Conservation (phyloP, 2,797 vertebrate species). For the Cyclopterus lumpus region DNA sequence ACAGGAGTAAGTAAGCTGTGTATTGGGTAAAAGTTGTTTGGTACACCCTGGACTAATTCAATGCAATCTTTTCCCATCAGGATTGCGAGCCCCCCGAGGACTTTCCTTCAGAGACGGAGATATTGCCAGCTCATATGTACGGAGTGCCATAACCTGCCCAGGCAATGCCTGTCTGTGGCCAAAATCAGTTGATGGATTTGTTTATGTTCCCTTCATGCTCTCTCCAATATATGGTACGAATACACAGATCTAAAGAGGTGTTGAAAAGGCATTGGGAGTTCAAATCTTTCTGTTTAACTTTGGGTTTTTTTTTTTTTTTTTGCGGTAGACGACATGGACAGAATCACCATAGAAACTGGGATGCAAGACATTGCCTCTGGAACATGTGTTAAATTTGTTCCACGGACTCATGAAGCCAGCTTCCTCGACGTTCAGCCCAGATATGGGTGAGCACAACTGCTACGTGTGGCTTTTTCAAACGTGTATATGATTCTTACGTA, state of each 20-base stretch:
- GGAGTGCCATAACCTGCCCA: conserved; percentile 85
- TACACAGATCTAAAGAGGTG: not conserved
- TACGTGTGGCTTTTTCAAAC: not conserved
- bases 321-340: conserved; percentile 82
- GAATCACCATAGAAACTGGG: conserved; percentile 84
- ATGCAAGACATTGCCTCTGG: conserved; percentile 83
- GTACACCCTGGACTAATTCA: not conserved
- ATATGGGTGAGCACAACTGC: conserved; percentile 78
- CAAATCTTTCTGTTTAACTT: not conserved
- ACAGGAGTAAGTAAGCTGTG: conserved; percentile 72
- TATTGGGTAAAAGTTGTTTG: not conserved
- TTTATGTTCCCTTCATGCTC: conserved; percentile 85
- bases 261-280: not conserved
- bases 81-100: conserved; percentile 59
- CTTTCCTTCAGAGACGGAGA: conserved; percentile 84
- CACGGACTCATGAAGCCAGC: conserved; percentile 79
- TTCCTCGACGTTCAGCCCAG: conserved; percentile 82
- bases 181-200: conserved; percentile 86
- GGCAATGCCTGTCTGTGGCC: conserved; percentile 86
- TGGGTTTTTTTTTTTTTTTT: not conserved
- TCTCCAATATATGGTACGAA: conserved; percentile 85
- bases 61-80: conserved; percentile 47
- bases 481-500: not conserved
- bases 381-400: conserved; percentile 84
- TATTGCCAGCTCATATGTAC: conserved; percentile 76